phyloP scores from a whole-genome alignment of 2,888 invertebrate genomes.

The Zhuqinia jingwanae region DNA sequence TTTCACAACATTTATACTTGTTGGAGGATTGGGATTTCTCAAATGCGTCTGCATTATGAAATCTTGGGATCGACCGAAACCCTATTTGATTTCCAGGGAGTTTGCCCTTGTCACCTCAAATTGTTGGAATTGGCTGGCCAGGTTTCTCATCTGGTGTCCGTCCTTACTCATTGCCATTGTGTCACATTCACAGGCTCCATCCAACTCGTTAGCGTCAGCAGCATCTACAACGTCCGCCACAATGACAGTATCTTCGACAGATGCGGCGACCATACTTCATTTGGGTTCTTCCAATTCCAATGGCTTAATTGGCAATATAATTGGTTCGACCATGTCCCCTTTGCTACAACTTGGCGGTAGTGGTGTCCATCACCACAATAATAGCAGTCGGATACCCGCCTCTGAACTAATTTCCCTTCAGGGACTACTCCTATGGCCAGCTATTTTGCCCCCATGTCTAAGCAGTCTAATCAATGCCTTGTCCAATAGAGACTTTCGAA shows the following conservation, averaged over 20 bases:
- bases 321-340: constrained; percentile 53
- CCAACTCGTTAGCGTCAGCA: background rate
- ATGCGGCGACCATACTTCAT: background rate
- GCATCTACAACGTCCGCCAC: constrained; percentile 1
- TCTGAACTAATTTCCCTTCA: constrained; percentile 70
- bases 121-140: constrained; percentile 77
- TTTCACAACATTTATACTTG: constrained; percentile 72
- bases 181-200: constrained; percentile 68
- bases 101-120: constrained; percentile 78
- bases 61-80: constrained; percentile 77
- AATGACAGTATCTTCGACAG: background rate
- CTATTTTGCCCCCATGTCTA: constrained; percentile 77
- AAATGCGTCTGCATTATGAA: constrained; percentile 77
- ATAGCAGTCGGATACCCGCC: constrained; percentile 46
- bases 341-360: constrained; percentile 33
- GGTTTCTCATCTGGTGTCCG: constrained; percentile 78
- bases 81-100: constrained; percentile 77
- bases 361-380: background rate
- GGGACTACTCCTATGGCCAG: constrained; percentile 78
- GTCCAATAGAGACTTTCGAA: constrained; percentile 86
- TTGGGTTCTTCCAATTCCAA: constrained; percentile 19
- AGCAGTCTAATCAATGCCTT: constrained; percentile 80
- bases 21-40: constrained; percentile 78
- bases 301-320: constrained; percentile 22
- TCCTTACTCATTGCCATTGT: constrained; percentile 74